A percentile compares a stretch with the other conserved stretches of the same genome.
phyloP scores from a whole-genome alignment of 2,888 invertebrate species.

The Dicranocentrus wangi region DNA sequence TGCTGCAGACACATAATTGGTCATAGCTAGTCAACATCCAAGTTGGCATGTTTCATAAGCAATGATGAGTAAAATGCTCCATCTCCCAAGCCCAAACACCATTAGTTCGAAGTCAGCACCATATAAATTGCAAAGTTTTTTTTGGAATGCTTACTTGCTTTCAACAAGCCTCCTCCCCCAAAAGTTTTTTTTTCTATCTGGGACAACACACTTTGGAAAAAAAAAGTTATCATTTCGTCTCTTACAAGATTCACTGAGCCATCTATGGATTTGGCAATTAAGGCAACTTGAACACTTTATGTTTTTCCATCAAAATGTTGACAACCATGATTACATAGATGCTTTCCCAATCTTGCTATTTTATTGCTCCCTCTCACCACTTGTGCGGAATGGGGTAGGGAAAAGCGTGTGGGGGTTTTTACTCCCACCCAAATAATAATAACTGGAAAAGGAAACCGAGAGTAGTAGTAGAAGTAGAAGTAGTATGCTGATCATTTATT shows the following conservation, averaged over 20 bases:
- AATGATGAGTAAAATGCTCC: slow-evolving; percentile 24
- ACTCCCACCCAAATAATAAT: not conserved
- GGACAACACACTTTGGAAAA: too few species aligned
- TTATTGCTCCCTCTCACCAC: slow-evolving; percentile 20
- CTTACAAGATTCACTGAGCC: not conserved
- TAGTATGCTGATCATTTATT: slow-evolving; percentile 19
- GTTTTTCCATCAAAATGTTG: slow-evolving; percentile 42
- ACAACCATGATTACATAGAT: slow-evolving; percentile 38
- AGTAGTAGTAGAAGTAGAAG: not conserved
- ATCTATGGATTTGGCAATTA: slow-evolving; percentile 31
- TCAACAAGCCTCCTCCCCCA: too few species aligned
- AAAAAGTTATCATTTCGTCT: not conserved
- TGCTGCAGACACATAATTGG: too few species aligned
- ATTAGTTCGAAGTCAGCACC: slow-evolving; percentile 52
- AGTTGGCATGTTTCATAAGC: slow-evolving; percentile 47
- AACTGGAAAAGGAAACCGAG: slow-evolving; percentile 14
- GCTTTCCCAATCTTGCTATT: slow-evolving; percentile 18
- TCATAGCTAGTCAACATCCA: not conserved
- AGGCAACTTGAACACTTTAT: slow-evolving; percentile 26
- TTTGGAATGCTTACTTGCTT: too few species aligned
- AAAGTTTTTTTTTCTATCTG: too few species aligned
- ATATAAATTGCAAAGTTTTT: slow-evolving; percentile 42
- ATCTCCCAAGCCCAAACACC: slow-evolving; percentile 36
- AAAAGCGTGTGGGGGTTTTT: not conserved
- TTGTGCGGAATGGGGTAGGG: too few species aligned